A percentile compares a stretch with the other conserved stretches of the same genome.
Evolutionary conservation across 2,113 vertebrate species (phyloP).

Genomic region (Gasterosteus aculeatus): DNA sequence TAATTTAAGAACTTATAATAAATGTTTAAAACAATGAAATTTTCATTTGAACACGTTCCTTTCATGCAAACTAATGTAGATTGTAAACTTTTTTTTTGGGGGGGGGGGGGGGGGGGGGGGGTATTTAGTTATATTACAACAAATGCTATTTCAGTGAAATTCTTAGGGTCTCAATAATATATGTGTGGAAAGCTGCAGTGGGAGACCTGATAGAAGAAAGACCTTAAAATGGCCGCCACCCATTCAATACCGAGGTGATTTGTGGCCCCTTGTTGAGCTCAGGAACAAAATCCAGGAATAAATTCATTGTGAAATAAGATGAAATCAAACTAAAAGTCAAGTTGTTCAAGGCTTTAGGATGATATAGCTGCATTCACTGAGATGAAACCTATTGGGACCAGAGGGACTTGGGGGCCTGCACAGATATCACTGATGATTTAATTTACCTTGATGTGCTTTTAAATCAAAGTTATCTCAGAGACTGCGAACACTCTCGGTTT

Average conservation of each 20-base stretch:
- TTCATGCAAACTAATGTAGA: neutral
- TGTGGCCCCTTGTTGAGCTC: slow-evolving; percentile 33
- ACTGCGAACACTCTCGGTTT: slow-evolving; percentile 60
- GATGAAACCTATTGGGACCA: slow-evolving; percentile 24
- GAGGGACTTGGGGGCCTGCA: slow-evolving; percentile 20
- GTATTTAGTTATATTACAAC: no score
- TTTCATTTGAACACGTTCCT: neutral
- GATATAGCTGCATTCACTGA: slow-evolving; percentile 1
- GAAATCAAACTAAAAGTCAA: slow-evolving; percentile 8
- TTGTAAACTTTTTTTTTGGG: neutral
- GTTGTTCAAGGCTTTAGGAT: neutral
- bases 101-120: no score
- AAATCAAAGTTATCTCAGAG: slow-evolving; percentile 57
- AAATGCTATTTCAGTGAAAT: neutral
- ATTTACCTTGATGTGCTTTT: slow-evolving; percentile 54
- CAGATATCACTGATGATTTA: slow-evolving; percentile 36
- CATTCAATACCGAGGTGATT: slow-evolving; percentile 47
- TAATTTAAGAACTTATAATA: neutral
- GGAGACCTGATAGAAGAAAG: slow-evolving; percentile 29
- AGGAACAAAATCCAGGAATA: slow-evolving; percentile 20
- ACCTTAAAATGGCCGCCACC: slow-evolving; percentile 77
- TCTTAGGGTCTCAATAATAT: neutral
- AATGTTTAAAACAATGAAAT: neutral
- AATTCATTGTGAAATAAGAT: slow-evolving; percentile 2
- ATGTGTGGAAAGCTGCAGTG: slow-evolving; percentile 8